Evolutionary conservation across 2,797 vertebrate species (phyloP).

Genomic region (Sebastes minor): DNA sequence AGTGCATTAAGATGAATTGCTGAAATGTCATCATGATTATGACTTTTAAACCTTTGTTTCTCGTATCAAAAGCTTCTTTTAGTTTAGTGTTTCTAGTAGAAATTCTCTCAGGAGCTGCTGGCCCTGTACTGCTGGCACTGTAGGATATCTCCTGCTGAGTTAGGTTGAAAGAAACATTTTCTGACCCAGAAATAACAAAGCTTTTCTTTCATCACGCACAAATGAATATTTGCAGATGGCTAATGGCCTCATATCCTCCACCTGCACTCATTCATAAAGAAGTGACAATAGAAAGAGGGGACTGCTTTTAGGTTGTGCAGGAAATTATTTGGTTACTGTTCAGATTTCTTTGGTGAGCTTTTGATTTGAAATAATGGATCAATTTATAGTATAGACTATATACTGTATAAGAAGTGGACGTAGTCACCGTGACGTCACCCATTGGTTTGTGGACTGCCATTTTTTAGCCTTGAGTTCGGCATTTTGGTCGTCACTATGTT

Average conservation of each 20-base stretch:
- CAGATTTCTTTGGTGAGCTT: background rate
- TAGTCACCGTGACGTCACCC: too few species aligned
- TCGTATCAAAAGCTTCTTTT: background rate
- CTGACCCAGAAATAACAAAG: slow-evolving; percentile 18
- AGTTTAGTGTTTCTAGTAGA: background rate
- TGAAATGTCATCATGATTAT: background rate
- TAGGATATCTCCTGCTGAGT: background rate
- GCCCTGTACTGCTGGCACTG: background rate
- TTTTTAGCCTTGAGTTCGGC: too few species aligned
- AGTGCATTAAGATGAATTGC: background rate
- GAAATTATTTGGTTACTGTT: background rate
- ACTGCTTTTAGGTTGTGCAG: background rate
- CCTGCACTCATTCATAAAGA: background rate
- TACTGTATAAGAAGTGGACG: too few species aligned
- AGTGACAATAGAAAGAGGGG: background rate
- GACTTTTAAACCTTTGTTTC: background rate
- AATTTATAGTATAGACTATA: background rate
- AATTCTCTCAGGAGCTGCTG: background rate
- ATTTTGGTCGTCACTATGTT: too few species aligned
- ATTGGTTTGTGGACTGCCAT: too few species aligned
- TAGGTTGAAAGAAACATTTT: background rate
- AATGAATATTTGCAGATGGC: background rate
- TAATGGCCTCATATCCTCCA: background rate
- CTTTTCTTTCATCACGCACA: slow-evolving; percentile 4
- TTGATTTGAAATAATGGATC: background rate